Evolutionary conservation across 2,888 invertebrate species (phyloP).

Genomic region (Carterocephalus palaemon): DNA sequence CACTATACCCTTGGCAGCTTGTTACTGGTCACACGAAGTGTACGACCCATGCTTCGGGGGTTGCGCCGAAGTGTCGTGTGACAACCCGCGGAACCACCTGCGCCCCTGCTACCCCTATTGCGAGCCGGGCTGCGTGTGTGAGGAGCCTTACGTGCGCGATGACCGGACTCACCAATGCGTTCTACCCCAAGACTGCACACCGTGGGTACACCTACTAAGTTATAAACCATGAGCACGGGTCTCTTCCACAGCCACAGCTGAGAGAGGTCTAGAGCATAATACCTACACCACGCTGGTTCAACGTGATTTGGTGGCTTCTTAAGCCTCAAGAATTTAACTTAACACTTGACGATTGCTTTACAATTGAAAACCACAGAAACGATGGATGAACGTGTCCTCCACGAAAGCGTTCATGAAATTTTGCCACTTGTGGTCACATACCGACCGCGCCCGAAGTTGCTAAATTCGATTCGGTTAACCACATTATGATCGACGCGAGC

Average conservation of each 20-base stretch:
- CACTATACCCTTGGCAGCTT: conserved; percentile 45
- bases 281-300: background rate
- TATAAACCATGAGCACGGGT: background rate
- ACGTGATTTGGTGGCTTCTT: too few relatives aligned
- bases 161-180: conserved; percentile 72
- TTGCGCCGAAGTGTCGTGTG: conserved; percentile 69
- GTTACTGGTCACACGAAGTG: conserved; percentile 68
- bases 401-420: too few relatives aligned
- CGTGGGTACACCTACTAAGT: conserved; percentile 47
- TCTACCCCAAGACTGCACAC: conserved; percentile 67
- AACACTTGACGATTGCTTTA: too few relatives aligned
- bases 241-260: too few relatives aligned
- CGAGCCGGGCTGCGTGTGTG: conserved; percentile 70
- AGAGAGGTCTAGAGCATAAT: too few relatives aligned
- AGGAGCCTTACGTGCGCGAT: conserved; percentile 68
- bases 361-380: too few relatives aligned
- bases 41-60: conserved; percentile 72
- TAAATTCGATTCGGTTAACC: too few relatives aligned
- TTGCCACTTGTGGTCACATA: too few relatives aligned
- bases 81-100: conserved; percentile 69
- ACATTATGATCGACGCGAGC: too few relatives aligned
- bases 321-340: too few relatives aligned
- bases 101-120: conserved; percentile 74
- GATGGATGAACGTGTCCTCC: too few relatives aligned
- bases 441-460: too few relatives aligned